phyloP scores from a whole-genome alignment of 2,888 invertebrate species.

The Marronus borbonicus region DNA sequence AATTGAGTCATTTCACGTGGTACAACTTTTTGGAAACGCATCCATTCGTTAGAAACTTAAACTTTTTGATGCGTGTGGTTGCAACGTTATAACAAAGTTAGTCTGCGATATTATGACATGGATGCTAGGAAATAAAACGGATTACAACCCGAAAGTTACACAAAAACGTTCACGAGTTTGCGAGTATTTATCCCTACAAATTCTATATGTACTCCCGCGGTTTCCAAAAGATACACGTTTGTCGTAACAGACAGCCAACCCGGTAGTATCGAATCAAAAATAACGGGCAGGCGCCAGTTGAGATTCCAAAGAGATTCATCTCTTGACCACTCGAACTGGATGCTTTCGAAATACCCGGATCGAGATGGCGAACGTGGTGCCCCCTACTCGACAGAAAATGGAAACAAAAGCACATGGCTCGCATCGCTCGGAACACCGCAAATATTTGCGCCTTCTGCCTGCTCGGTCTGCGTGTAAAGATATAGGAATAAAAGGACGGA shows the following conservation, averaged over 20 bases:
- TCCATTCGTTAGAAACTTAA: no score
- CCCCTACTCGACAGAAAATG: conserved; percentile 26
- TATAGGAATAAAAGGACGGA: conserved; percentile 39
- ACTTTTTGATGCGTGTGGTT: no score
- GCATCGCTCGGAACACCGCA: conserved; percentile 43
- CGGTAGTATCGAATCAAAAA: conserved; percentile 5
- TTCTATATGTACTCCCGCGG: neutral
- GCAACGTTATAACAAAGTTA: no score
- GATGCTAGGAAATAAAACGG: no score
- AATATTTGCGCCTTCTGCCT: conserved; percentile 43
- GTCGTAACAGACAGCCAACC: neutral
- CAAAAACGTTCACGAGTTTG: no score
- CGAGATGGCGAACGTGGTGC: neutral
- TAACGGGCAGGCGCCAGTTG: conserved; percentile 41
- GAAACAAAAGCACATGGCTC: conserved; percentile 33
- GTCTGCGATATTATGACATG: no score
- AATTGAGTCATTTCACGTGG: no score
- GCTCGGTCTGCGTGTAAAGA: neutral
- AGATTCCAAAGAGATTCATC: conserved; percentile 47
- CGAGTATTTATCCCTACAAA: neutral
- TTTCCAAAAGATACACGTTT: neutral
- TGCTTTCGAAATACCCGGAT: conserved; percentile 14
- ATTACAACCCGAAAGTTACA: no score
- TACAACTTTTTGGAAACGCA: no score
- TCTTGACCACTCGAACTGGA: conserved; percentile 44